phyloP scores from a whole-genome alignment of 1,140 invertebrate species.

The Steinernema feltiae region DNA sequence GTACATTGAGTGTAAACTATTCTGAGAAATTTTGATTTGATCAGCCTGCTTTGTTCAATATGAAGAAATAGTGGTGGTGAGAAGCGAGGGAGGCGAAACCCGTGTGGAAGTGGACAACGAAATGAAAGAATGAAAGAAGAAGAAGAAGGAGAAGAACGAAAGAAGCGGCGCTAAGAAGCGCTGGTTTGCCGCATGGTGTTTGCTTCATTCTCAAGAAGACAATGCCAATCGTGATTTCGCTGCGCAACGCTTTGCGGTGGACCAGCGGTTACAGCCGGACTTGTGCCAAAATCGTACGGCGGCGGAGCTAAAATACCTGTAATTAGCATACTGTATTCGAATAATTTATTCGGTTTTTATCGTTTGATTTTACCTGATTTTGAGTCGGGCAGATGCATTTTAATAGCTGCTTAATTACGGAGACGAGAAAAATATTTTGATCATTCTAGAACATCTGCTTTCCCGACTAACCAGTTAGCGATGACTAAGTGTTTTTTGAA shows the following conservation, averaged over 20 bases:
- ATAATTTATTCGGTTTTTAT: background rate
- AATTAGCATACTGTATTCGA: background rate
- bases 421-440: too few species aligned
- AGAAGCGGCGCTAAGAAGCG: background rate
- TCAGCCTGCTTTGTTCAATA: background rate
- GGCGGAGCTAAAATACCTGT: background rate
- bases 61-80: background rate
- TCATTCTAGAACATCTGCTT: too few species aligned
- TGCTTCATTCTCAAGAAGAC: background rate
- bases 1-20: background rate
- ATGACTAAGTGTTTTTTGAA: too few species aligned
- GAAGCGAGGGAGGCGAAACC: constrained; percentile 4
- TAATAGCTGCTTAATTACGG: too few species aligned
- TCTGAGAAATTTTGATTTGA: background rate
- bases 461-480: too few species aligned
- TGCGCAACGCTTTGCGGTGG: background rate
- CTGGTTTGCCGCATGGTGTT: background rate
- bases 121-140: too few species aligned
- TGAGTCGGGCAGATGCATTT: too few species aligned
- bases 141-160: background rate
- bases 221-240: background rate
- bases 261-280: background rate
- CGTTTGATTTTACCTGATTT: background rate
- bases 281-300: background rate
- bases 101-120: constrained; percentile 9